A percentile compares a stretch with the other conserved stretches of the same genome.
phyloP scores from a whole-genome alignment of 1,140 invertebrate genomes.

The Papilio helenus region DNA sequence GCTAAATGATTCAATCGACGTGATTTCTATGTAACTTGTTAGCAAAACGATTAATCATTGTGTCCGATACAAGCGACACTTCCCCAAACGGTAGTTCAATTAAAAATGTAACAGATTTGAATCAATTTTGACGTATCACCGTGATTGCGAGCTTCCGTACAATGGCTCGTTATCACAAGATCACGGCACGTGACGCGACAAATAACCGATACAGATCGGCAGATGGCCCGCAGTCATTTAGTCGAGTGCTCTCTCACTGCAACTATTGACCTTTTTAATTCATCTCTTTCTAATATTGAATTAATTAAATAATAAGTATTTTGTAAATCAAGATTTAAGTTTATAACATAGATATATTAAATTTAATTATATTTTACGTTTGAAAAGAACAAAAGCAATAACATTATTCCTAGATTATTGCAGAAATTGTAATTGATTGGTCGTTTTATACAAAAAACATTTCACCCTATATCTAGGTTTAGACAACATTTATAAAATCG shows the following conservation, averaged over 20 bases:
- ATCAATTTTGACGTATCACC: conserved; percentile 78
- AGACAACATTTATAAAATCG: too few relatives aligned
- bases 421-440: too few relatives aligned
- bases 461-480: too few relatives aligned
- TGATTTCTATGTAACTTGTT: conserved; percentile 30
- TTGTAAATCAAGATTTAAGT: neutral
- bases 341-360: neutral
- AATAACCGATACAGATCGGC: conserved; percentile 73
- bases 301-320: neutral
- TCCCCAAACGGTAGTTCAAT: conserved; percentile 62
- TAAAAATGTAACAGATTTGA: conserved; percentile 75
- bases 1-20: neutral
- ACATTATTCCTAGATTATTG: too few relatives aligned
- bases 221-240: conserved; percentile 60
- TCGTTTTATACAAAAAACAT: too few relatives aligned
- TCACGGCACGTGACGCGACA: conserved; percentile 74
- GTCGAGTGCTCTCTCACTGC: conserved; percentile 18
- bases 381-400: too few relatives aligned
- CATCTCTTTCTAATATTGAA: neutral
- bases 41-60: conserved; percentile 47
- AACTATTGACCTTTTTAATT: conserved; percentile 28
- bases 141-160: conserved; percentile 69
- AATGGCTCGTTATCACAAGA: conserved; percentile 72
- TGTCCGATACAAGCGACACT: conserved; percentile 42
- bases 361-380: too few relatives aligned